Conservation (phyloP, 1,140 invertebrate species). For the Triops longicaudatus region DNA sequence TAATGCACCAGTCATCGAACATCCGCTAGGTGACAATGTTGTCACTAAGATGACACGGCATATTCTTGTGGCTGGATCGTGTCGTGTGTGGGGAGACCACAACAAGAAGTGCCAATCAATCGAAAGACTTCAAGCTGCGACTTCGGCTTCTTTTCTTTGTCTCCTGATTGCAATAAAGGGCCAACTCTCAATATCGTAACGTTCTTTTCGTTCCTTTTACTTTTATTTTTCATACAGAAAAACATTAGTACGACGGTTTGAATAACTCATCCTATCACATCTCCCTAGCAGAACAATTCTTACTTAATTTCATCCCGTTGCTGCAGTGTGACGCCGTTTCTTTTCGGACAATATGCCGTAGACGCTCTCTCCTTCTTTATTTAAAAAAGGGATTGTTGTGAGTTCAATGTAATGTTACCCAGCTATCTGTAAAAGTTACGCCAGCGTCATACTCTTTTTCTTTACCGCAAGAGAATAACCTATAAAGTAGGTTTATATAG, state of each 20-base stretch:
- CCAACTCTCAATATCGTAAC: neutral
- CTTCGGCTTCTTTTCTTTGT: neutral
- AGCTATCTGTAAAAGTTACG: no score
- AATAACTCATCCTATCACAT: neutral
- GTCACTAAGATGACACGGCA: neutral
- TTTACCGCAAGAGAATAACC: no score
- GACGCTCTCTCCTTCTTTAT: neutral
- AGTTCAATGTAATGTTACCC: no score
- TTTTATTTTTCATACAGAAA: neutral
- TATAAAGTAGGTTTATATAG: neutral
- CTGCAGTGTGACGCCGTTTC: neutral
- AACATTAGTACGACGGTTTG: neutral
- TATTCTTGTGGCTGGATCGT: neutral
- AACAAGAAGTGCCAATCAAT: neutral
- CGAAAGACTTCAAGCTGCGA: slow-evolving; percentile 10
- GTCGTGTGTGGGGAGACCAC: neutral
- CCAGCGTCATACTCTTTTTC: no score
- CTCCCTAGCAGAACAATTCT: neutral
- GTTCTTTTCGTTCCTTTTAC: neutral
- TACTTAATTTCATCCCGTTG: neutral
- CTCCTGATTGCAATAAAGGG: neutral
- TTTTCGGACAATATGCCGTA: neutral
- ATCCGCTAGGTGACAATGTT: slow-evolving; percentile 1
- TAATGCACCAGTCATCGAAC: neutral
- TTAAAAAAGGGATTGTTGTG: neutral